phyloP scores from a whole-genome alignment of 2,797 vertebrate species.

The Sardinella longiceps region DNA sequence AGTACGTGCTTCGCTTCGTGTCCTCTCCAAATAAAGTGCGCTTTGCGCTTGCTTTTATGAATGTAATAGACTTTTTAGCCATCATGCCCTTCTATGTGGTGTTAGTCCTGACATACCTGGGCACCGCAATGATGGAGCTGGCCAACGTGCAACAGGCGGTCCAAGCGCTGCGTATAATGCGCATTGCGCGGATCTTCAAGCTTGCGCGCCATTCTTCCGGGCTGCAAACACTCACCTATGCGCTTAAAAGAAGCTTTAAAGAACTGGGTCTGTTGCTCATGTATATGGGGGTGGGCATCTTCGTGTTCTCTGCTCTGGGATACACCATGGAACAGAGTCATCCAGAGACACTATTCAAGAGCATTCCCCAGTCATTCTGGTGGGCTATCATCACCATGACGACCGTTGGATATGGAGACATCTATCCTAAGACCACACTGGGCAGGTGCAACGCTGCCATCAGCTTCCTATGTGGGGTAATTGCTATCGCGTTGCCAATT shows the following conservation, averaged over 20 bases:
- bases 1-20: conserved; percentile 88
- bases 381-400: conserved; percentile 99
- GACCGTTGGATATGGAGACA: conserved; percentile 95
- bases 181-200: conserved; percentile 94
- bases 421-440: conserved; percentile 95
- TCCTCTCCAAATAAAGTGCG: conserved; percentile 89
- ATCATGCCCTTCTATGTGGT: conserved; percentile 95
- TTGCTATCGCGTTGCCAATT: conserved; percentile 94
- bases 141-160: conserved; percentile 93
- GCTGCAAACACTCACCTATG: conserved; percentile 93
- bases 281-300: conserved; percentile 97
- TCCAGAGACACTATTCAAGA: conserved; percentile 93
- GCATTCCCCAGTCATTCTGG: conserved; percentile 98
- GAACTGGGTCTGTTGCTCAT: conserved; percentile 94
- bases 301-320: conserved; percentile 94
- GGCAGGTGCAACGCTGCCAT: conserved; percentile 95
- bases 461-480: conserved; percentile 96
- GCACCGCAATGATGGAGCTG: conserved; percentile 90
- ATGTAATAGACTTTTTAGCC: conserved; percentile 90
- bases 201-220: conserved; percentile 94
- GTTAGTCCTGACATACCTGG: conserved; percentile 87
- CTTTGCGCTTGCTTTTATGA: conserved; percentile 92
- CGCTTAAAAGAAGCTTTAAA: conserved; percentile 93
- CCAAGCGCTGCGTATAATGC: conserved; percentile 93
- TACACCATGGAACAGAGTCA: conserved; percentile 98